Evolutionary conservation across 2,888 invertebrate species (phyloP).

Genomic region (Agonopterix arenella): DNA sequence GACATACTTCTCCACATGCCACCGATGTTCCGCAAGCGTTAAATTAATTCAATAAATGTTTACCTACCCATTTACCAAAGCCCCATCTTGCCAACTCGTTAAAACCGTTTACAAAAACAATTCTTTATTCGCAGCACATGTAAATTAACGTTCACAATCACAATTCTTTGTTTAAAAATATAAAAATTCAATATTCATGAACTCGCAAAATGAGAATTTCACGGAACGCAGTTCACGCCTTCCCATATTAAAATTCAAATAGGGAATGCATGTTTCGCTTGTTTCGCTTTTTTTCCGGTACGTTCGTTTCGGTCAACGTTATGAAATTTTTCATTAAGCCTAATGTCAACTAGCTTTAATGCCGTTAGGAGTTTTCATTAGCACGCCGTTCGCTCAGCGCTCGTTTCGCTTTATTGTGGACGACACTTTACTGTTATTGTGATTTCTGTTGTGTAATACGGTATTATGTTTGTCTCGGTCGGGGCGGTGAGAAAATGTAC

Average conservation of each 20-base stretch:
- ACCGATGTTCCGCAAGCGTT: no score
- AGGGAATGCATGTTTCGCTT: no score
- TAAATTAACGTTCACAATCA: not conserved
- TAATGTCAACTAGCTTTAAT: conserved; percentile 37
- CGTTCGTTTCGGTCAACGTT: conserved; percentile 20
- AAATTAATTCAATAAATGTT: no score
- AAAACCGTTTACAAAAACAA: no score
- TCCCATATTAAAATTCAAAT: no score
- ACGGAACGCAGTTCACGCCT: not conserved
- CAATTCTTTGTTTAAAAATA: not conserved
- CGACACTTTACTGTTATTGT: conserved; percentile 42
- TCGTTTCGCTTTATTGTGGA: conserved; percentile 44
- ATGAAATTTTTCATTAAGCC: conserved; percentile 59
- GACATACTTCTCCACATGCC: no score
- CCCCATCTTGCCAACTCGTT: no score
- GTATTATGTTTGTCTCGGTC: not conserved
- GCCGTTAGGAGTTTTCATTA: conserved; percentile 44
- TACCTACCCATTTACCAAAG: no score
- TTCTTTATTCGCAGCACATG: no score
- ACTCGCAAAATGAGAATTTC: not conserved
- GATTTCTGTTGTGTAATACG: not conserved
- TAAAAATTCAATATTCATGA: not conserved
- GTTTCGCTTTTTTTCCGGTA: no score
- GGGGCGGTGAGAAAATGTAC: not conserved
- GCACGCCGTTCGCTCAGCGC: conserved; percentile 39